phyloP scores from a whole-genome alignment of 2,113 vertebrate genomes.

The Chitala chitala region DNA sequence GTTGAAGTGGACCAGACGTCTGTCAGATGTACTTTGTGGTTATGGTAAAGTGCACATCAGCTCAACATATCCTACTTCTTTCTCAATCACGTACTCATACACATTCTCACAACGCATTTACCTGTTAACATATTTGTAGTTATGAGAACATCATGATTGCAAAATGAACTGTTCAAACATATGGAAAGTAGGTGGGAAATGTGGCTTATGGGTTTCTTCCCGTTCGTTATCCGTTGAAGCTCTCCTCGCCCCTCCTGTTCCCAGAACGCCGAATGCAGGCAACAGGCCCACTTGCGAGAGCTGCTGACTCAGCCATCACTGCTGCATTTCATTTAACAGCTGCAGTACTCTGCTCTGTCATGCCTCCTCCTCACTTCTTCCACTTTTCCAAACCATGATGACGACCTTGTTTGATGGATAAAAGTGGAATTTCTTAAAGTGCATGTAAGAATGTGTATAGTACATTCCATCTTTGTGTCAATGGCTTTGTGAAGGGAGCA shows the following conservation, averaged over 20 bases:
- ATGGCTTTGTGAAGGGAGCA: too few relatives aligned
- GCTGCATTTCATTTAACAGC: conserved; percentile 64
- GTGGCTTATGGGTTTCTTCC: background rate
- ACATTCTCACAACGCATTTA: too few relatives aligned
- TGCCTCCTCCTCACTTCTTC: conserved; percentile 32
- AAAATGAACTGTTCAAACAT: background rate
- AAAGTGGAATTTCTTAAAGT: too few relatives aligned
- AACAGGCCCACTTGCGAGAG: conserved; percentile 49
- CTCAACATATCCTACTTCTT: too few relatives aligned
- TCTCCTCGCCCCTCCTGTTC: background rate
- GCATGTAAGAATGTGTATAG: too few relatives aligned
- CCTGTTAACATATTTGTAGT: too few relatives aligned
- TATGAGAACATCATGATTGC: too few relatives aligned
- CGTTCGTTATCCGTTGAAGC: background rate
- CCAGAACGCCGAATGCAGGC: background rate
- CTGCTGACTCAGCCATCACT: conserved; percentile 65
- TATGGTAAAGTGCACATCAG: too few relatives aligned
- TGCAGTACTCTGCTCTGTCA: conserved; percentile 56
- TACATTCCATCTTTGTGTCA: too few relatives aligned
- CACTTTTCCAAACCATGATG: conserved; percentile 23
- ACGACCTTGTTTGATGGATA: background rate
- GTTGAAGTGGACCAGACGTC: too few relatives aligned
- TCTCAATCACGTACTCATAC: too few relatives aligned
- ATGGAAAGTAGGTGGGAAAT: background rate
- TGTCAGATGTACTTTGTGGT: too few relatives aligned